Base-by-base conservation (phyloP, 2,888 invertebrate species). In the Drosophila mimica region DNA sequence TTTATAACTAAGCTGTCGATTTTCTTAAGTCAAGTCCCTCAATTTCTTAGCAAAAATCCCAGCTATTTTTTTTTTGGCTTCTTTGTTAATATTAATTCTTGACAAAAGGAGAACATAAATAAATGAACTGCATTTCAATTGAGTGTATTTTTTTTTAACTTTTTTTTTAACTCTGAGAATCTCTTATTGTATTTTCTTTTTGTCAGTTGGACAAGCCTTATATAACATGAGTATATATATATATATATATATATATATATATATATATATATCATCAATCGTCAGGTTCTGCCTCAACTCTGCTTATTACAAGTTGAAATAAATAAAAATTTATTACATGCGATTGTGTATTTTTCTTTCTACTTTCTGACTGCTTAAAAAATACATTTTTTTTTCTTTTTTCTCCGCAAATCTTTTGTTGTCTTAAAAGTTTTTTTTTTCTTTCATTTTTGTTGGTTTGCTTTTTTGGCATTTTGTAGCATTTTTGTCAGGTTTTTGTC, bases 401-500 rank as follows among this genome's bases (percentile, higher is more conserved):
- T 36, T 25, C 59, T 48, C 20, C 56, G 30, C 52, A 38, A 65
- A 64, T 73, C 81, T 81, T 82, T 84, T 81, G 85, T 79, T 79
- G 85, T 43, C 38, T 58, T 63, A 49, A 40, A 48, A 61, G 62
- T 52, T 56, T 52, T 59, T 11, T n/a, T 30, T 34, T 46, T 49
- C 25, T 61, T 31, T 49, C 25, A 59, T 31, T 31, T 54, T 30
- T 34, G 46, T 59, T 60, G 58, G 20, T 34, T 53, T 63, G 40
- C 36, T 52, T 56, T 59, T 59, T 79, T 70, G 64, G 71, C 75
- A 66, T 83, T 82, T 82, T 82, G 82, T 82, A 77, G 82, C 79
- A 70, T 70, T 85, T 78, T 81, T 79, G 84, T 87, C 72, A 81
- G 88, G 79, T 79, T 84, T 79, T 76, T 76, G 82, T 82, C 84